These are phyloP conservation scores for Etheostoma perlongum DNA, from an alignment of 2,797 vertebrate genomes.

Conservation along the genomic window DNA sequence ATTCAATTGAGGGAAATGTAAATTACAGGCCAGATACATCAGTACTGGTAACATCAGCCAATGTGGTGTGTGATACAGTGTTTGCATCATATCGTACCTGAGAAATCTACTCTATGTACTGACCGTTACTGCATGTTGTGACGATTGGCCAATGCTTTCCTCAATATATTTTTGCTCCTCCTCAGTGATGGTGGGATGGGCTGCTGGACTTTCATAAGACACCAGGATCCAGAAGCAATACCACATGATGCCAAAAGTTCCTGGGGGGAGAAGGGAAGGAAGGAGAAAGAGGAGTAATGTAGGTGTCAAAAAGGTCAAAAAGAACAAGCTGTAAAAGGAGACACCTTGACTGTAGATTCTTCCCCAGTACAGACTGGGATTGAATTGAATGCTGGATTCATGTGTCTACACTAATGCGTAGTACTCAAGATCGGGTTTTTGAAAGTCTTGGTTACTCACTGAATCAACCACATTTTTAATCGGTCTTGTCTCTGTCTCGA, in stretches of 20 bases:
- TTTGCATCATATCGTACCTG: neutral
- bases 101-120: constrained; percentile 20
- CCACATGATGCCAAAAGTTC: constrained; percentile 92
- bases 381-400: constrained; percentile 5
- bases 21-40: neutral
- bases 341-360: neutral
- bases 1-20: neutral
- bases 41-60: neutral
- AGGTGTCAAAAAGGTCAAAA: constrained; percentile 12
- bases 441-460: no score
- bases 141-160: constrained; percentile 90
- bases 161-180: constrained; percentile 93
- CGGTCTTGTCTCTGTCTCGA: no score
- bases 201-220: constrained; percentile 92
- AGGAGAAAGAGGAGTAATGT: neutral
- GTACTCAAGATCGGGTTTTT: no score
- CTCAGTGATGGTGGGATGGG: constrained; percentile 92
- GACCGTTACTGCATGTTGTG: constrained; percentile 84
- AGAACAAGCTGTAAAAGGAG: constrained; percentile 1
- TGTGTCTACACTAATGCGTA: neutral
- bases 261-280: constrained; percentile 66
- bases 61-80: neutral
- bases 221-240: constrained; percentile 94
- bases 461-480: no score
- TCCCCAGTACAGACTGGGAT: neutral